Conservation (phyloP, 2,797 vertebrate species). For the Microctenopoma steveboyesi region DNA sequence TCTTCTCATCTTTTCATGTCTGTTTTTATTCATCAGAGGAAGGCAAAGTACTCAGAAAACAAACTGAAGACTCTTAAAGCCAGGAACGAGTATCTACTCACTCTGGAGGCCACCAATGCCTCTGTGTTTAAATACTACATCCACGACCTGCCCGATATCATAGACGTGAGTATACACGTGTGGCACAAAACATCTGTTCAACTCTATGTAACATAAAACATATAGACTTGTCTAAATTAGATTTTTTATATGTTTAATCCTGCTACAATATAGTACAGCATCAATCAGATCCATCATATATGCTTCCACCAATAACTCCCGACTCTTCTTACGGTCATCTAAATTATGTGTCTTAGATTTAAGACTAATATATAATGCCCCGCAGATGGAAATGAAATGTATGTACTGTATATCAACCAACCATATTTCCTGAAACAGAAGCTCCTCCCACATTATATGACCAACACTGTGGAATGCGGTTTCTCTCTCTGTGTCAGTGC, state of each 20-base stretch:
- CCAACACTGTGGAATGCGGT: not conserved
- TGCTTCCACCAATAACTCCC: too few relatives aligned
- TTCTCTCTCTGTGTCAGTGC: constrained; percentile 80
- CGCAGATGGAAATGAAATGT: too few relatives aligned
- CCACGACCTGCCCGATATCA: constrained; percentile 97
- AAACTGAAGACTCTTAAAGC: constrained; percentile 98
- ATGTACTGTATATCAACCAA: too few relatives aligned
- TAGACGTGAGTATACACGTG: constrained; percentile 90
- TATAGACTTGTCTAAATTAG: too few relatives aligned
- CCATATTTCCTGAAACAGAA: too few relatives aligned
- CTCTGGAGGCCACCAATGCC: constrained; percentile 96
- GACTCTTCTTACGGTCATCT: too few relatives aligned
- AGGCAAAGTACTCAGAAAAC: constrained; percentile 99
- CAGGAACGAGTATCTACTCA: constrained; percentile 96
- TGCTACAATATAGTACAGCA: too few relatives aligned
- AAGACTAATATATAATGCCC: too few relatives aligned
- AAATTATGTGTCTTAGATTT: too few relatives aligned
- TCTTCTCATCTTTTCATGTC: not conserved
- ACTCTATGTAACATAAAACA: not conserved
- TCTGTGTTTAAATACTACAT: constrained; percentile 99
- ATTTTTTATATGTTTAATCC: too few relatives aligned
- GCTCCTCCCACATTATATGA: not conserved
- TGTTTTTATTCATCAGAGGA: constrained; percentile 84
- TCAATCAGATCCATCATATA: too few relatives aligned
- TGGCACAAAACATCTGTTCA: not conserved